These are phyloP conservation scores for Nasonia oneida DNA, from an alignment of 2,888 invertebrate genomes.

Conservation along the genomic window DNA sequence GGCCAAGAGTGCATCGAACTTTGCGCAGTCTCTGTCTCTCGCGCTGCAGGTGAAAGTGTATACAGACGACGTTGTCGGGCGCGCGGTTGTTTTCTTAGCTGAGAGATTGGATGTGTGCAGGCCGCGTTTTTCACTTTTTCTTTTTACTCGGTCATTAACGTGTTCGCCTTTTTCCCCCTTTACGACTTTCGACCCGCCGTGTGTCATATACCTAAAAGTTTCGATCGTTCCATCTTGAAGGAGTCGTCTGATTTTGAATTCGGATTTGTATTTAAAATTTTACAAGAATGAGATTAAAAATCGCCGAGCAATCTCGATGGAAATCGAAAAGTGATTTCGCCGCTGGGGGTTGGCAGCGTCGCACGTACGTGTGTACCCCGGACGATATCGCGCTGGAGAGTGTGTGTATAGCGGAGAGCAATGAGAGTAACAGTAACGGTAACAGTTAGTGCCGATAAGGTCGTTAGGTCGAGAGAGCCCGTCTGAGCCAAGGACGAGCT, in stretches of 20 bases:
- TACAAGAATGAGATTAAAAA: not conserved
- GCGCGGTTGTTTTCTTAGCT: constrained; percentile 38
- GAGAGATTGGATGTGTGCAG: constrained; percentile 40
- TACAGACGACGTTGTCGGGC: constrained; percentile 27
- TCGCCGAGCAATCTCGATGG: constrained; percentile 3
- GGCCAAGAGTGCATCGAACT: constrained; percentile 56
- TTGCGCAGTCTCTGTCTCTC: not conserved
- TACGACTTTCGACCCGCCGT: constrained; percentile 35
- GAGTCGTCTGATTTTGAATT: too few relatives aligned
- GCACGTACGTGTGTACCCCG: not conserved
- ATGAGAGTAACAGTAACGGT: constrained; percentile 50
- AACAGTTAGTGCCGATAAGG: constrained; percentile 49
- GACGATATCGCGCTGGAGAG: constrained; percentile 30
- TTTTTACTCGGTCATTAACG: constrained; percentile 26
- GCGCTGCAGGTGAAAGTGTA: constrained; percentile 59
- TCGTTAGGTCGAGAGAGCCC: not conserved
- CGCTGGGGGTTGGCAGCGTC: not conserved
- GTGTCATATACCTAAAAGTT: too few relatives aligned
- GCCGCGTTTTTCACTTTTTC: not conserved
- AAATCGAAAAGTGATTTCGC: constrained; percentile 44
- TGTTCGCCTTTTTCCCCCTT: constrained; percentile 28
- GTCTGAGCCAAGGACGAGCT: not conserved
- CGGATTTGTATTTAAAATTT: too few relatives aligned
- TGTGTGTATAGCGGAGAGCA: not conserved
- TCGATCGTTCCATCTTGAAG: too few relatives aligned